Base-by-base conservation (phyloP, 2,797 vertebrate species). In the Diglossa cyanea region DNA sequence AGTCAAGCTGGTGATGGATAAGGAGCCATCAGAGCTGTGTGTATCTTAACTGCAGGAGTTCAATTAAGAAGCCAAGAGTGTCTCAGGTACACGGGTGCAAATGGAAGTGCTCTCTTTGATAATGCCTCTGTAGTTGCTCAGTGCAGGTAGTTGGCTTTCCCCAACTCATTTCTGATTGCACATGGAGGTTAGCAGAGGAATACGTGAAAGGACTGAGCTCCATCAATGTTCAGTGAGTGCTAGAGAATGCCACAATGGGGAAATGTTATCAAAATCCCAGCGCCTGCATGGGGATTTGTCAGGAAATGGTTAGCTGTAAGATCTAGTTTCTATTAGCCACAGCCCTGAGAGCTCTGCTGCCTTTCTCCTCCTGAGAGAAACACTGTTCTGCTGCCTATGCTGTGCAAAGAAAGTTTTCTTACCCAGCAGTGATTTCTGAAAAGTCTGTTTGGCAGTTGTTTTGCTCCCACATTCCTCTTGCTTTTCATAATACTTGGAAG, bases 91-190 rank as follows among this genome's bases (percentile, higher is more conserved):
- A 71, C 42, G 5, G 5, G 81, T 1, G 35, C 78, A 94, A 94
- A 94, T 94, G 68, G 86, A 67, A 96, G 86, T 35, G 50, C 78
- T 87, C 48, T 60, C 93, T 97, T 96, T 97, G 96, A 96, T 91
- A 89, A 62, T 9, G 62, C n/a, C 81, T 91, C 93, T 94, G 86
- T 94, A 86, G 91, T 72, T 80, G 92, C 62, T 74, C 60, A n/a
- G 91, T 37, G 79, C 35, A 91, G 91, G 78, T 31, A 80, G 92
- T 65, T 80, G 94, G 94, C 72, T 82, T 96, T 81, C 93, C 94
- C 88, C 92, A 95, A 48, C 92, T 94, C 88, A 93, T 96, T 97
- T 96, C 94, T 92, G 91, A 88, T 93, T 93, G 94, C 89, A 88
- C 72, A 68, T 88, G 92, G 53, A 91, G 90, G 86, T 94, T 97